Conservation (phyloP, 2,113 vertebrate species). For the Hemibagrus wyckioides region DNA sequence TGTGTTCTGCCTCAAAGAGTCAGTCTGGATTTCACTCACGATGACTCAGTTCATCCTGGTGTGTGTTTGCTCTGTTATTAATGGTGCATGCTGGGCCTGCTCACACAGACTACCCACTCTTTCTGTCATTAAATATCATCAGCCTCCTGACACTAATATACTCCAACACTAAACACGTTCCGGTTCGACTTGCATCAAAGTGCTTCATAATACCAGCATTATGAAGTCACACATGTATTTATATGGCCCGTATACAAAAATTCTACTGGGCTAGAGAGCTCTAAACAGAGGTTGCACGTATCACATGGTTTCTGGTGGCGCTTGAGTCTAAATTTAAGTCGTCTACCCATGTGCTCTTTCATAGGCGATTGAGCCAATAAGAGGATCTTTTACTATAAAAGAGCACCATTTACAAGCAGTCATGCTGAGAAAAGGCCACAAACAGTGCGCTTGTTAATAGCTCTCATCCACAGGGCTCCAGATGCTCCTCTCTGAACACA, state of each 20-base stretch:
- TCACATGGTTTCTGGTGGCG: slow-evolving; percentile 68
- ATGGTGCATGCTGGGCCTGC: slow-evolving; percentile 45
- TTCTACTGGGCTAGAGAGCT: not conserved
- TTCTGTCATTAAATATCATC: slow-evolving; percentile 46
- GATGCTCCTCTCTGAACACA: slow-evolving; percentile 66
- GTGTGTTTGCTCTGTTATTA: slow-evolving; percentile 43
- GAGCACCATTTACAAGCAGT: slow-evolving; percentile 74
- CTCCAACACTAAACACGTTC: slow-evolving; percentile 29
- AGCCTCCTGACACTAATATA: slow-evolving; percentile 41
- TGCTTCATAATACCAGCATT: slow-evolving; percentile 2
- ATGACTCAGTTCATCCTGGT: slow-evolving; percentile 41
- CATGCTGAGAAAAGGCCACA: slow-evolving; percentile 70
- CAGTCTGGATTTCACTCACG: slow-evolving; percentile 25
- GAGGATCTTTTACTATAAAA: slow-evolving; percentile 72
- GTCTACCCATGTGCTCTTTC: slow-evolving; percentile 72
- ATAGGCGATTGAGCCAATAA: slow-evolving; percentile 68
- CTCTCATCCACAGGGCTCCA: slow-evolving; percentile 72
- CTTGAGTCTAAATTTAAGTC: slow-evolving; percentile 72
- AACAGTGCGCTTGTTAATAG: slow-evolving; percentile 71
- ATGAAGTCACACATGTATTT: slow-evolving; percentile 2
- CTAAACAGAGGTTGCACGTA: slow-evolving; percentile 56
- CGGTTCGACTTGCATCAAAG: slow-evolving; percentile 9
- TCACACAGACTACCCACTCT: slow-evolving; percentile 43
- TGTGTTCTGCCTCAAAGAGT: slow-evolving; percentile 43
- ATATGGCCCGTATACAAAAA: not conserved